Conservation (phyloP, 2,113 vertebrate genomes). For the Sakesphorus luctuosus region DNA sequence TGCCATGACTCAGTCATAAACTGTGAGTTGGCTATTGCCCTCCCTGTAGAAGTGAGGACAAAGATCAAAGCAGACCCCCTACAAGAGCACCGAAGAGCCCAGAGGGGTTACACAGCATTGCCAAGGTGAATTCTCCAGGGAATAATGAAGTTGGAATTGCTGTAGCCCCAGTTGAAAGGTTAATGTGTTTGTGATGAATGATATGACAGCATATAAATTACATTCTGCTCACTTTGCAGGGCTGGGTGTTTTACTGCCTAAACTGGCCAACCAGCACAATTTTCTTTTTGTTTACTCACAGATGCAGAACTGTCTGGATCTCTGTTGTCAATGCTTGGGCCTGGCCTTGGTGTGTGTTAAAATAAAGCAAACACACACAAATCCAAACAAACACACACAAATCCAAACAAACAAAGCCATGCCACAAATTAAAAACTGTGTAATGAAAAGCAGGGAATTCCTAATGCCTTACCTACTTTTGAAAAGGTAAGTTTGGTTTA, state of each 20-base stretch:
- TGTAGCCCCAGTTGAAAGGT: constrained; percentile 40
- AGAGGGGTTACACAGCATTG: background rate
- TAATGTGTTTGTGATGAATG: constrained; percentile 20
- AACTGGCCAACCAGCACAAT: background rate
- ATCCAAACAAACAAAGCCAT: background rate
- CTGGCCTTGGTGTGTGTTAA: background rate
- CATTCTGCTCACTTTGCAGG: background rate
- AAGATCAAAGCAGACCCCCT: constrained; percentile 48
- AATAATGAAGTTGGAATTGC: constrained; percentile 38
- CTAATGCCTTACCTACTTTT: background rate
- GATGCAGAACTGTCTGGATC: background rate
- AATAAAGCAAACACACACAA: background rate
- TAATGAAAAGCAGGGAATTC: background rate
- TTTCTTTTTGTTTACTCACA: background rate
- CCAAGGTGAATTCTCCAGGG: constrained; percentile 10
- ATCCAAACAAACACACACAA: background rate
- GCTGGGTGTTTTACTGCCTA: background rate
- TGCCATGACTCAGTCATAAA: background rate
- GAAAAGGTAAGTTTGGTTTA: background rate
- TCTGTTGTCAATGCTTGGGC: background rate
- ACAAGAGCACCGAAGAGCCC: background rate
- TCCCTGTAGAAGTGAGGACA: background rate
- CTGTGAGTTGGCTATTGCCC: background rate
- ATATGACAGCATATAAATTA: constrained; percentile 19
- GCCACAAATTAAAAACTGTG: background rate